These are phyloP conservation scores for Actinia equina DNA, from an alignment of 64 coral and sea anemone species.

Conservation along the genomic window DNA sequence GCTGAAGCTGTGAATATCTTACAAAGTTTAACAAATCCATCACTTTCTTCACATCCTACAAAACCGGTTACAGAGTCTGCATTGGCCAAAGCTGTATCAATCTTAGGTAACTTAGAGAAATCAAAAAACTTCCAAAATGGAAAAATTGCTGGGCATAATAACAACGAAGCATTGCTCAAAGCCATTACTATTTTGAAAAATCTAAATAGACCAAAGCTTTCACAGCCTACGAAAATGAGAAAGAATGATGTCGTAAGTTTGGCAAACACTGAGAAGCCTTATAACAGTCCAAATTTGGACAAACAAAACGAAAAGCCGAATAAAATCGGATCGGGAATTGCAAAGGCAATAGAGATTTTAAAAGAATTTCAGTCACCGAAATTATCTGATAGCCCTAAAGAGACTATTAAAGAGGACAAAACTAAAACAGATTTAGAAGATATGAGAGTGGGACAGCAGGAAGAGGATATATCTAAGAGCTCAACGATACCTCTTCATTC, in stretches of 20 bases:
- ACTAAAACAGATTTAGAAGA: neutral
- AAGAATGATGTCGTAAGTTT: neutral
- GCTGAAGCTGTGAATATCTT: slow-evolving; percentile 20
- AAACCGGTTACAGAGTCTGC: neutral
- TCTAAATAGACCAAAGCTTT: neutral
- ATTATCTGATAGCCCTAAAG: neutral
- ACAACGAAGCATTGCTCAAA: neutral
- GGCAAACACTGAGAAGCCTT: neutral
- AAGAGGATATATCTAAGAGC: neutral
- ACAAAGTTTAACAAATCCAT: neutral
- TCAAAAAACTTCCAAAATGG: neutral
- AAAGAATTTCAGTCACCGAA: slow-evolving; percentile 1
- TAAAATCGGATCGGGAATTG: neutral
- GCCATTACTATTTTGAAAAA: slow-evolving; percentile 22
- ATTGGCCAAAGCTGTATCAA: neutral
- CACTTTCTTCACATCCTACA: slow-evolving; percentile 2
- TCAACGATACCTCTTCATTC: neutral
- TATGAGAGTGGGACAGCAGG: neutral
- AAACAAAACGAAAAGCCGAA: neutral
- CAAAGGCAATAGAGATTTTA: neutral
- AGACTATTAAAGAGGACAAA: neutral
- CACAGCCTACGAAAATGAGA: neutral
- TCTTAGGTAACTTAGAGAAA: neutral
- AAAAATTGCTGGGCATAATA: neutral
- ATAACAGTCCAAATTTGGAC: neutral